phyloP scores from a whole-genome alignment of 2,888 invertebrate genomes.

The Platypus cylindrus region DNA sequence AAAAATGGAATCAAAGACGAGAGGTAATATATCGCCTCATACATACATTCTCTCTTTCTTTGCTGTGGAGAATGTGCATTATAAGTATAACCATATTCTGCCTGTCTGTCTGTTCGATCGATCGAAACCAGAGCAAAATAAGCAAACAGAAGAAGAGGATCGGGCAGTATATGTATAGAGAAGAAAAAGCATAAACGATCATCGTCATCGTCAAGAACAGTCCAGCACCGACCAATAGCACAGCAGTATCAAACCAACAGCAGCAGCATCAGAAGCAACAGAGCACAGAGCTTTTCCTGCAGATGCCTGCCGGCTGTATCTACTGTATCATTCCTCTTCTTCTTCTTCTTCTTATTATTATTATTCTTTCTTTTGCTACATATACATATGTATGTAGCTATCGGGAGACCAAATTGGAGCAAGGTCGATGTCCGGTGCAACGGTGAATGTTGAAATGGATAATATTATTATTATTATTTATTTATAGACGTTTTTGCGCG shows the following conservation, averaged over 20 bases:
- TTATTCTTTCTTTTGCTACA: no score
- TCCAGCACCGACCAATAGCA: no score
- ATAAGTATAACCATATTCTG: conserved; percentile 1
- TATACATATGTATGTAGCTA: no score
- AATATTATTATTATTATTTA: no score
- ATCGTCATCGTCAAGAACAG: no score
- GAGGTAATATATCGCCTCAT: conserved; percentile 1
- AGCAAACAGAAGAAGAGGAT: conserved; percentile 7
- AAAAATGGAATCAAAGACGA: neutral
- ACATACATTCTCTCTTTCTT: conserved; percentile 1
- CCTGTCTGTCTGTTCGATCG: conserved; percentile 6
- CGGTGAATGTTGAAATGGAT: conserved; percentile 1
- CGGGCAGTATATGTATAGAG: no score
- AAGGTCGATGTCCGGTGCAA: conserved; percentile 28
- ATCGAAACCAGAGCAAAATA: conserved; percentile 10
- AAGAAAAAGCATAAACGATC: conserved; percentile 9
- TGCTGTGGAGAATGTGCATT: conserved; percentile 1
- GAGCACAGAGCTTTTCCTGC: conserved; percentile 6
- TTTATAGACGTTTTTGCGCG: no score
- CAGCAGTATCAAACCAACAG: no score
- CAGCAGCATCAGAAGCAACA: conserved; percentile 2
- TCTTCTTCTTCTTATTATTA: no score
- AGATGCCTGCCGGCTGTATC: conserved; percentile 6
- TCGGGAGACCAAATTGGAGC: conserved; percentile 28
- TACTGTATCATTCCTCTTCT: conserved; percentile 9